phyloP scores from a whole-genome alignment of 2,888 invertebrate genomes.

The Temnothorax unifasciatus region DNA sequence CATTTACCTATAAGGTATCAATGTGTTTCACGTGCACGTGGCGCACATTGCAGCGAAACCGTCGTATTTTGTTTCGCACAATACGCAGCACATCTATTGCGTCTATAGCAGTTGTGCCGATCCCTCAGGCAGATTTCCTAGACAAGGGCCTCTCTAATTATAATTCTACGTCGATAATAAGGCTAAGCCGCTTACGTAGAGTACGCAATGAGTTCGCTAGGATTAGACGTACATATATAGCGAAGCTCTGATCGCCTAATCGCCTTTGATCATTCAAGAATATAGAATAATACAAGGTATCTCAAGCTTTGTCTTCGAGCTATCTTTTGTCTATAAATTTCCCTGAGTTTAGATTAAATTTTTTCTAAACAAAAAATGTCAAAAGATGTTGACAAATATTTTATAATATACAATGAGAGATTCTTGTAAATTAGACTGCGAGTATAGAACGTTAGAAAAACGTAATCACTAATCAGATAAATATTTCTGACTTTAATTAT shows the following conservation, averaged over 20 bases:
- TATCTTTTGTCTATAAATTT: background rate
- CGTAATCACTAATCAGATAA: background rate
- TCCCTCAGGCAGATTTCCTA: conserved; percentile 41
- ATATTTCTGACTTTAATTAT: conserved; percentile 21
- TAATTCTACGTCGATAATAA: conserved; percentile 83
- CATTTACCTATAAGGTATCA: conserved; percentile 41
- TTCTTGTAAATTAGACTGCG: too few species aligned
- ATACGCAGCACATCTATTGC: conserved; percentile 56
- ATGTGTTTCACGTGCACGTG: conserved; percentile 9
- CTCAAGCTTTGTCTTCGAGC: background rate
- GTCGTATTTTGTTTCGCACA: conserved; percentile 62
- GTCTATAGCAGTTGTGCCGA: conserved; percentile 59
- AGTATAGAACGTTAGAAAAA: background rate
- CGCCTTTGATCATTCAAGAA: conserved; percentile 76
- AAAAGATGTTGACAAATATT: background rate
- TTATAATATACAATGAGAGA: background rate
- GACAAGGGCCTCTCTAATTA: conserved; percentile 76
- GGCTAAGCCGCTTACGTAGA: conserved; percentile 80
- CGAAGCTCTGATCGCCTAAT: conserved; percentile 66
- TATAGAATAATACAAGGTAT: conserved; percentile 34
- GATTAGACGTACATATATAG: conserved; percentile 69
- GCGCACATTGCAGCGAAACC: conserved; percentile 34
- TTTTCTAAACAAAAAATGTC: background rate
- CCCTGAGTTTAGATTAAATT: background rate
- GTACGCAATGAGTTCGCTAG: conserved; percentile 73